A percentile compares a stretch with the other conserved stretches of the same genome.
Evolutionary conservation across 2,888 invertebrate species (phyloP).

Genomic region (Microplitis deprimator): DNA sequence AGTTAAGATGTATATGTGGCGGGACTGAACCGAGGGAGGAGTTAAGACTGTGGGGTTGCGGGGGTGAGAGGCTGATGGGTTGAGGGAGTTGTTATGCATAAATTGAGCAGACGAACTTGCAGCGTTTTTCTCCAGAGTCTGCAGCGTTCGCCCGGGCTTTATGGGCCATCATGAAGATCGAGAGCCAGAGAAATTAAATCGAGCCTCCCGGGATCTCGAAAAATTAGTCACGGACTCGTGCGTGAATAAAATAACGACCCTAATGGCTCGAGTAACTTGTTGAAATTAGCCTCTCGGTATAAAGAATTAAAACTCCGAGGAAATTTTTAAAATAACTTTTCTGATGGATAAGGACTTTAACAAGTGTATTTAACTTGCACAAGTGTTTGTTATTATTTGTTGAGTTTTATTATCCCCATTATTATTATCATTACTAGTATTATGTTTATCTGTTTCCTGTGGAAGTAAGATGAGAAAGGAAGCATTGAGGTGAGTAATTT

Average conservation of each 20-base stretch:
- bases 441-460: neutral
- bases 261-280: conserved; percentile 19
- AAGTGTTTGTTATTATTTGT: neutral
- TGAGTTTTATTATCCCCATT: neutral
- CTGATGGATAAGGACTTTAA: neutral
- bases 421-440: neutral
- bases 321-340: neutral
- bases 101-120: conserved; percentile 40
- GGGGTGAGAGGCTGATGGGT: neutral
- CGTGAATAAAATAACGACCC: conserved; percentile 21
- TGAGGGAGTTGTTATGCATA: conserved; percentile 43
- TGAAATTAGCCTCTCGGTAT: conserved; percentile 3
- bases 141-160: conserved; percentile 18
- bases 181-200: conserved; percentile 37
- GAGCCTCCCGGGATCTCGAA: conserved; percentile 33
- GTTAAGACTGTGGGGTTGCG: too few relatives aligned
- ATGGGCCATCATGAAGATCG: conserved; percentile 42
- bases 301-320: neutral
- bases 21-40: neutral
- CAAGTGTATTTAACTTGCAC: neutral
- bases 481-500: conserved; percentile 3
- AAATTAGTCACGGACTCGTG: conserved; percentile 43
- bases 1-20: conserved; percentile 11
- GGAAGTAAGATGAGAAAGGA: neutral
- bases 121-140: conserved; percentile 29